These are phyloP conservation scores for Apodemia duryi DNA, from an alignment of 2,888 invertebrate genomes.

Conservation along the genomic window DNA sequence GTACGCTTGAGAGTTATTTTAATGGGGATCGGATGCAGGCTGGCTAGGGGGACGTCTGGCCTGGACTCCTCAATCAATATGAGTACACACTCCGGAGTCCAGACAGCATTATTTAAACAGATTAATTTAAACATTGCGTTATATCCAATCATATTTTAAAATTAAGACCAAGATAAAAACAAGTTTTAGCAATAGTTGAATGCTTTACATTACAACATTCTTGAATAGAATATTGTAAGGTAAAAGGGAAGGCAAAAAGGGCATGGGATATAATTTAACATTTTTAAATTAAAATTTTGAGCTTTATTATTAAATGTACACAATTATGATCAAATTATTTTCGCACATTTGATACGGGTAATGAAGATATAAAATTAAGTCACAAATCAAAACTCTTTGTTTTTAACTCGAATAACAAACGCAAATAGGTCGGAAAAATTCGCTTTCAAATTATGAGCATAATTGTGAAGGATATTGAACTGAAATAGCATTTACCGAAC, in stretches of 20 bases:
- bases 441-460: background rate
- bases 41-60: background rate
- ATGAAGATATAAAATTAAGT: background rate
- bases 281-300: too few species aligned
- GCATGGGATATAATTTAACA: too few species aligned
- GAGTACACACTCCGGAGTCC: background rate
- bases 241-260: too few species aligned
- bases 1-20: background rate
- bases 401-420: background rate
- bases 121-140: too few species aligned
- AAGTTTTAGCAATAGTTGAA: too few species aligned
- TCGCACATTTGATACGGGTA: background rate
- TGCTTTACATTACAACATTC: too few species aligned
- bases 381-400: background rate
- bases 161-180: too few species aligned
- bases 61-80: background rate
- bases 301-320: too few species aligned
- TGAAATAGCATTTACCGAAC: background rate
- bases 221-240: too few species aligned
- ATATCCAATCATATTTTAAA: too few species aligned
- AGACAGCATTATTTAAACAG: background rate
- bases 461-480: background rate
- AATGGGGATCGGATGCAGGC: background rate
- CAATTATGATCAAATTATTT: too few species aligned
- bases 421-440: background rate